phyloP scores from a whole-genome alignment of 1,140 invertebrate species.

The Notospermus geniculatus region DNA sequence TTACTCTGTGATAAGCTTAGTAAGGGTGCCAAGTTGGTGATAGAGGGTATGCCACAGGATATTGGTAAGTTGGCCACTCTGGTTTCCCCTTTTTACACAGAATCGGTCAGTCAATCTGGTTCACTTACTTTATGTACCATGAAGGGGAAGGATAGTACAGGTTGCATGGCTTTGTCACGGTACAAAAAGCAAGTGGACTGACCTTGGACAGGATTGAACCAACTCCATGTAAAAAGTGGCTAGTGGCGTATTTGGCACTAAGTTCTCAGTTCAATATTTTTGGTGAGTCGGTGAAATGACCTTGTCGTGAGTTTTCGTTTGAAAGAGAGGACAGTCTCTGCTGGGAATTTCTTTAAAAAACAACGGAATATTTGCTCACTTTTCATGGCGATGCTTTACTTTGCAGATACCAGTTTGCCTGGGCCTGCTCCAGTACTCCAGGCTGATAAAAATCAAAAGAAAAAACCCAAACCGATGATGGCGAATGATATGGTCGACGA shows the following conservation, averaged over 20 bases:
- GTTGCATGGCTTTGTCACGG: too few species aligned
- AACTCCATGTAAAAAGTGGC: neutral
- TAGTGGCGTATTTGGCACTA: neutral
- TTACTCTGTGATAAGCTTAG: constrained; percentile 60
- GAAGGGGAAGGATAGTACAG: too few species aligned
- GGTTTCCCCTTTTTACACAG: neutral
- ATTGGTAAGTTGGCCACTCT: constrained; percentile 27
- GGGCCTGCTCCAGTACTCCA: neutral
- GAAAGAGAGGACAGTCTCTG: too few species aligned
- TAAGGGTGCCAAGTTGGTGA: constrained; percentile 49
- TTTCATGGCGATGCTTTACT: neutral
- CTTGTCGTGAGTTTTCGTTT: too few species aligned
- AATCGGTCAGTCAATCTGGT: neutral
- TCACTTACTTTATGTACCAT: too few species aligned
- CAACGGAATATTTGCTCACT: neutral
- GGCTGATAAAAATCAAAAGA: neutral
- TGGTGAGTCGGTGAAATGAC: neutral
- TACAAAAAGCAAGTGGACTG: too few species aligned
- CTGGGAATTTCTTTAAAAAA: too few species aligned
- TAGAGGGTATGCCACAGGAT: constrained; percentile 32
- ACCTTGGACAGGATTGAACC: too few species aligned
- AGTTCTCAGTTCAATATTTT: too few species aligned
- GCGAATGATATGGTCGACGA: neutral
- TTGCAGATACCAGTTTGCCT: neutral
- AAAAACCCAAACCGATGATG: neutral